Evolutionary conservation across 1,140 invertebrate genomes (phyloP).

Genomic region (Latrodectus geometricus): DNA sequence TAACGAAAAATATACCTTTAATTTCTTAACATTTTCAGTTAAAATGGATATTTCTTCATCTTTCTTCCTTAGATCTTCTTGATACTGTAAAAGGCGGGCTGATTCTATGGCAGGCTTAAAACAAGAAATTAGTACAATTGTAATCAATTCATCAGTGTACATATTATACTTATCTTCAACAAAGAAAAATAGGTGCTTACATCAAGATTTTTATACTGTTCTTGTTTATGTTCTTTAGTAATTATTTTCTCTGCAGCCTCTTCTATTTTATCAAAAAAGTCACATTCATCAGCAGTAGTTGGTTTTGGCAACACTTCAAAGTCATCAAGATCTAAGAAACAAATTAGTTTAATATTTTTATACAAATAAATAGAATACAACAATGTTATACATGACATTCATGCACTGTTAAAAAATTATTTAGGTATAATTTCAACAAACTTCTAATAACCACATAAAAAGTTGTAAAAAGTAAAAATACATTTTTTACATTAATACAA

Average conservation of each 20-base stretch:
- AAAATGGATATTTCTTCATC: conserved; percentile 76
- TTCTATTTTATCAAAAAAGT: conserved; percentile 79
- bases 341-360: conserved; percentile 2
- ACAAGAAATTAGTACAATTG: background rate
- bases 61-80: conserved; percentile 77
- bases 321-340: conserved; percentile 42
- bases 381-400: too few relatives aligned
- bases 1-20: conserved; percentile 71
- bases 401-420: too few relatives aligned
- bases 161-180: background rate
- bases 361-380: too few relatives aligned
- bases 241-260: conserved; percentile 77
- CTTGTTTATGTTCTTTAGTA: conserved; percentile 76
- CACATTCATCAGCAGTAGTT: conserved; percentile 64
- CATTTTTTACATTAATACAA: too few relatives aligned
- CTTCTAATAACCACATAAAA: too few relatives aligned
- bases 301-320: conserved; percentile 22
- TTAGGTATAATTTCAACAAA: too few relatives aligned
- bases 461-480: too few relatives aligned
- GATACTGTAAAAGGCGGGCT: conserved; percentile 70
- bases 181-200: background rate
- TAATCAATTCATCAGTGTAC: background rate
- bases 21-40: conserved; percentile 74
- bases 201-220: conserved; percentile 70
- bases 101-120: conserved; percentile 67